Conservation (phyloP, 2,888 invertebrate species). For the Helleia helle region DNA sequence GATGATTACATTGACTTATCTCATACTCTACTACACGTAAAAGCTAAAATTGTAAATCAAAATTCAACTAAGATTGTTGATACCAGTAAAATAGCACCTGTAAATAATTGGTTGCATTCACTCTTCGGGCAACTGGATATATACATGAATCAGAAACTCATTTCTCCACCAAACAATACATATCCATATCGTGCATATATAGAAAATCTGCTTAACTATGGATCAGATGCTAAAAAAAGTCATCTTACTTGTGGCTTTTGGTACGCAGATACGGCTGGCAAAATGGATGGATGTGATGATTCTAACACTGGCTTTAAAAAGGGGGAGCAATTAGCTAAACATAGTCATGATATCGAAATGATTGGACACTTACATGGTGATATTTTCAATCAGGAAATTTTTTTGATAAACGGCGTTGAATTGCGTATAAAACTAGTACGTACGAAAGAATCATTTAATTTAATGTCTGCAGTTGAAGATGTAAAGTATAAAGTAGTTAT, state of each 20-base stretch:
- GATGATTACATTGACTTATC: slow-evolving; percentile 28
- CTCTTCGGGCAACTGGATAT: slow-evolving; percentile 24
- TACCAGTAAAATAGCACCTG: slow-evolving; percentile 20
- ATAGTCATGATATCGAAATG: slow-evolving; percentile 23
- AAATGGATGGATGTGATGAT: slow-evolving; percentile 14
- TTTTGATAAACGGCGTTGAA: slow-evolving; percentile 5
- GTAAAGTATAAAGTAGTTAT: not conserved
- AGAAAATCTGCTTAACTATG: slow-evolving; percentile 26
- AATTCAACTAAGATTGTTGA: slow-evolving; percentile 16
- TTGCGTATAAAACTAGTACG: slow-evolving; percentile 1
- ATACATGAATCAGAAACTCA: slow-evolving; percentile 27
- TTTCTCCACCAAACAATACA: slow-evolving; percentile 26
- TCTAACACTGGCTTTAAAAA: slow-evolving; percentile 18
- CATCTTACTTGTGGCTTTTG: slow-evolving; percentile 23
- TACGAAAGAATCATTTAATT: not conserved
- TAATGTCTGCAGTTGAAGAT: not conserved
- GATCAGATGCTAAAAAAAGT: slow-evolving; percentile 22
- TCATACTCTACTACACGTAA: slow-evolving; percentile 24
- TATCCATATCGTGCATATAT: slow-evolving; percentile 25
- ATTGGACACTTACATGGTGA: slow-evolving; percentile 19
- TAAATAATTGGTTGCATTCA: slow-evolving; percentile 28
- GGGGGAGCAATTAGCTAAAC: slow-evolving; percentile 15
- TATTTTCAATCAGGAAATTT: slow-evolving; percentile 4
- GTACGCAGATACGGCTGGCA: slow-evolving; percentile 21
- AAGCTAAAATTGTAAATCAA: slow-evolving; percentile 22